Evolutionary conservation across 2,113 vertebrate species (phyloP).

Genomic region (Oenanthe melanoleuca): DNA sequence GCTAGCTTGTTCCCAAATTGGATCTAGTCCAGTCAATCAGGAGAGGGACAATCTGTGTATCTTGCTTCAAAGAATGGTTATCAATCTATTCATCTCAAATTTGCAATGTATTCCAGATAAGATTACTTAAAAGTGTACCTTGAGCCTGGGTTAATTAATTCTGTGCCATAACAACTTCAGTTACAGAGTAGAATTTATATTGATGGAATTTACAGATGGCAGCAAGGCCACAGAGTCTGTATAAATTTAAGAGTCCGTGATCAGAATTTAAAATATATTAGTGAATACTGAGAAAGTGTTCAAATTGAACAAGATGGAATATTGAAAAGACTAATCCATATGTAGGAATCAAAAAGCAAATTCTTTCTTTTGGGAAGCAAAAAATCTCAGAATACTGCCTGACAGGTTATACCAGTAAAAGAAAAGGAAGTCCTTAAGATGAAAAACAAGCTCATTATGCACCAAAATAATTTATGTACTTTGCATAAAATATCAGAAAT

Average conservation of each 20-base stretch:
- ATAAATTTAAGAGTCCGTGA: background rate
- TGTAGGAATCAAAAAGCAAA: background rate
- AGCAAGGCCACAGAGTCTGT: background rate
- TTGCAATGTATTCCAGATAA: background rate
- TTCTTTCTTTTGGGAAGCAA: background rate
- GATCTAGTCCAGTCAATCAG: background rate
- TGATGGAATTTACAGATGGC: background rate
- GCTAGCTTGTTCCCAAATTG: background rate
- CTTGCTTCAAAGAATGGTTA: background rate
- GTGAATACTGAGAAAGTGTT: background rate
- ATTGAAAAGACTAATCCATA: background rate
- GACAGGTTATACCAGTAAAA: background rate
- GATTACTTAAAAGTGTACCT: background rate
- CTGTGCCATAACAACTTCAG: background rate
- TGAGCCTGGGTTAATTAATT: background rate
- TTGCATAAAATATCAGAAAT: background rate
- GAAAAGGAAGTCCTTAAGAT: background rate
- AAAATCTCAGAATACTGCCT: background rate
- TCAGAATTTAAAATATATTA: background rate
- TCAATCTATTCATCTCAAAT: background rate
- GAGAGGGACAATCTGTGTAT: background rate
- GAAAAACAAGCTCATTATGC: background rate
- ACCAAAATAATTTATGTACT: background rate
- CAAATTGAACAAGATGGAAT: background rate
- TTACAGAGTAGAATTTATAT: background rate